phyloP scores from a whole-genome alignment of 2,113 vertebrate genomes.

The Psilopsiagon aurifrons region DNA sequence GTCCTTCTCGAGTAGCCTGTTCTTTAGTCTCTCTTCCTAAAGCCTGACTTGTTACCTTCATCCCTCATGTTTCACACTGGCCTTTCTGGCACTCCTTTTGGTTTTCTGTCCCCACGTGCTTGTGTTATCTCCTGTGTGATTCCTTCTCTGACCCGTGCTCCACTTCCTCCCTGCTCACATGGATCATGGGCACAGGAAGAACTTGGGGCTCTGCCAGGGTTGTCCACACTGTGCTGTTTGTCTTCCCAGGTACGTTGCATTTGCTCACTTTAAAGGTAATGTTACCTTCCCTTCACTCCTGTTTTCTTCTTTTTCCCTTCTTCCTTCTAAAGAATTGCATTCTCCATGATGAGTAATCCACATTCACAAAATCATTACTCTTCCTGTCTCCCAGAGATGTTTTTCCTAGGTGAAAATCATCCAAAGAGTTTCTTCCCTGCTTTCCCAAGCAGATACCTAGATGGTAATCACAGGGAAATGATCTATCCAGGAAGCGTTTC shows the following conservation, averaged over 20 bases:
- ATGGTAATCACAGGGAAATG: neutral
- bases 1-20: rapidly evolving
- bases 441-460: neutral
- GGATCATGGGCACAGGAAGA: neutral
- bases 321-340: neutral
- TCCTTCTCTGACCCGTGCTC: neutral
- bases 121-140: neutral
- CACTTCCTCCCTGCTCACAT: neutral
- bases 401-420: neutral
- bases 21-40: neutral
- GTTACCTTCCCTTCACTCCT: neutral
- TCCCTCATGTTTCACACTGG: neutral
- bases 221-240: neutral
- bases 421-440: neutral
- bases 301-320: neutral
- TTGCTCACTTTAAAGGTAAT: neutral
- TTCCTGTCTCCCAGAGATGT: neutral
- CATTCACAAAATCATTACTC: neutral
- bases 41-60: neutral
- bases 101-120: neutral
- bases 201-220: neutral
- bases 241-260: neutral
- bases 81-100: neutral
- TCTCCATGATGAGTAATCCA: neutral
- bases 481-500: neutral